phyloP scores from a whole-genome alignment of 2,113 vertebrate genomes.

The Chlamydotis undulata region DNA sequence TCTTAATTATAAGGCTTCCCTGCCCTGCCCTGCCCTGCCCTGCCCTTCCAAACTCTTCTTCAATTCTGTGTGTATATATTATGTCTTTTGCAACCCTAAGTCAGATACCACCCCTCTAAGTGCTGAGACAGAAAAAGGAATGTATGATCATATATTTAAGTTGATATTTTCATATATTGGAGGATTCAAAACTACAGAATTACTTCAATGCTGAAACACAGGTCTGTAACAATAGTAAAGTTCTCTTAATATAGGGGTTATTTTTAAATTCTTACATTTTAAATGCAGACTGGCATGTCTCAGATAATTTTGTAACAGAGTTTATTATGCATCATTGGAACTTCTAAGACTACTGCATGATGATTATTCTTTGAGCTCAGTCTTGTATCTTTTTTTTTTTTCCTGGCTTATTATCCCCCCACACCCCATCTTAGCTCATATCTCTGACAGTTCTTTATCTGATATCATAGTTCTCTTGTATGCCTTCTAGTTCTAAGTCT shows the following conservation, averaged over 20 bases:
- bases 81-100: not conserved
- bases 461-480: not conserved
- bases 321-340: not conserved
- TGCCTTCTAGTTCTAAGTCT: not conserved
- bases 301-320: not conserved
- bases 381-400: not conserved
- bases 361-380: not conserved
- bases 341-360: not conserved
- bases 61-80: not conserved
- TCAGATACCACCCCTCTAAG: not conserved
- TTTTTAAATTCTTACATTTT: not conserved
- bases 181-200: not conserved
- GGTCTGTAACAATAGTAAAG: not conserved
- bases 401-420: not conserved
- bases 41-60: not conserved
- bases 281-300: not conserved
- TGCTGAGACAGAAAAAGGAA: not conserved
- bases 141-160: not conserved
- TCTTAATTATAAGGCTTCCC: not conserved
- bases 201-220: not conserved
- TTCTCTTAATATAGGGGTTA: not conserved
- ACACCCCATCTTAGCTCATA: not conserved
- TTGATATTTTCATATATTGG: not conserved
- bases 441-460: not conserved
- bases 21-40: too few relatives aligned